Evolutionary conservation across 2,113 vertebrate genomes (phyloP), one percentile per base, ranked within the genome.

Genomic region (Triplophysa tibetana): DNA sequence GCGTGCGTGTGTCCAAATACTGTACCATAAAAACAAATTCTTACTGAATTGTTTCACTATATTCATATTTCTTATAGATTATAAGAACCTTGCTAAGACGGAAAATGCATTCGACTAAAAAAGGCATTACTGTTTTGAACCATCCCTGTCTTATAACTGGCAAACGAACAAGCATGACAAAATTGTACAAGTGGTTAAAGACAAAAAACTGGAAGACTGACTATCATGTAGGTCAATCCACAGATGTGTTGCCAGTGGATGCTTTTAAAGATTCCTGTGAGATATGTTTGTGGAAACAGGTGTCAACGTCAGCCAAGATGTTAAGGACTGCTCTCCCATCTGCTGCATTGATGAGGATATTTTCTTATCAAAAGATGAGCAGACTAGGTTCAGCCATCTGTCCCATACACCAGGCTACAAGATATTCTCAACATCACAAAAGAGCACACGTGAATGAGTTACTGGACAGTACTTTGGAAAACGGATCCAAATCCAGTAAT

Each of bases 311-410:
- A 48, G 58, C 58, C 24, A 63, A 48, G 41, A 63, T 63, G 41
- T 43, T 75, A 26, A 75, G 58, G 16, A 13, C 12, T 63, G 23
- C 16, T 48, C 26, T 75, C 41, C 41, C 58, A 62, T 62, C 41
- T 63, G 58, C 72, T 10, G 41, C 58, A 62, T 1, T 16, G 58
- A 19, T 75, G 38, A 43, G 38, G 24, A 63, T 75, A 26, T 19
- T 48, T 48, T 48, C 7, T 63, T 21, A 75, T 63, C 56, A 63
- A 63, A 75, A 75, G 41, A 58, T n/a, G 54, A 58, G 21, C 54
- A 58, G 54, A 21, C 54, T 21, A 21, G 5, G 21, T 63, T 63
- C 23, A 62, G 48, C 72, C 58, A 75, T 75, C 72, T 63, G 72
- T 75, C 72, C 14, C 9, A 63, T 75, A 12, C 5, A 45, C 38